A percentile compares a stretch with the other conserved stretches of the same genome.
Evolutionary conservation across 2,113 vertebrate species (phyloP).

Genomic region (Xenopus tropicalis): UCB_Xtro_10.0 CM004447.2:827001-827500

Average conservation of each 20-base stretch:
- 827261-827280: too few species aligned
- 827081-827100: constrained; percentile 91
- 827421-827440: constrained; percentile 88
- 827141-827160: background rate
- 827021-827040: constrained; percentile 81
- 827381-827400: too few species aligned
- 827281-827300: too few species aligned
- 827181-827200: background rate
- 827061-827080: constrained; percentile 94
- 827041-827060: constrained; percentile 96
- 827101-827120: constrained; percentile 83
- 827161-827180: background rate
- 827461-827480: constrained; percentile 88
- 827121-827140: constrained; percentile 78
- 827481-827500: constrained; percentile 82
- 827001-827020: constrained; percentile 65
- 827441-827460: constrained; percentile 89
- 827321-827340: too few species aligned
- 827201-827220: background rate
- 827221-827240: background rate
- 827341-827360: too few species aligned
- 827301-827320: too few species aligned
- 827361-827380: too few species aligned
- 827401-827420: too few species aligned
- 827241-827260: too few species aligned